Evolutionary conservation across 2,888 invertebrate genomes (phyloP).

Genomic region (Melangyna quadrimaculata): DNA sequence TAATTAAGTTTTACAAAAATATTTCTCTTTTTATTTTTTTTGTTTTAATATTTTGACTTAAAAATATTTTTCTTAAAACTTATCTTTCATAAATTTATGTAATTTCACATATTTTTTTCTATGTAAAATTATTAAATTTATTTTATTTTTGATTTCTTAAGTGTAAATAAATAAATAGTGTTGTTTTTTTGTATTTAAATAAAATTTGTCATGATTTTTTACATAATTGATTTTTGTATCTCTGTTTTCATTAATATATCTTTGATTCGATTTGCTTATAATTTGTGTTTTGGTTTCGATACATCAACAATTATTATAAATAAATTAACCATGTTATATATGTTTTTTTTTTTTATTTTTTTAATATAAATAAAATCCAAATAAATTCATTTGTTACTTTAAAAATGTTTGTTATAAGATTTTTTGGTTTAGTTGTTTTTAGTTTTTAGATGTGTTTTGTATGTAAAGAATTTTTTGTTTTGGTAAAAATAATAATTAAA

Average conservation of each 20-base stretch:
- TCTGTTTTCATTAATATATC: not conserved
- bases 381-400: conserved; percentile 64
- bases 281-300: conserved; percentile 47
- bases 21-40: conserved; percentile 31
- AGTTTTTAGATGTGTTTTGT: conserved; percentile 6
- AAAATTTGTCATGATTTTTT: conserved; percentile 64
- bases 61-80: conserved; percentile 55
- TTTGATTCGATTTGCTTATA: conserved; percentile 47
- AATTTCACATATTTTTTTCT: conserved; percentile 9
- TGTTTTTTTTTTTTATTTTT: not conserved
- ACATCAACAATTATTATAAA: conserved; percentile 53
- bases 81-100: not conserved
- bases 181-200: conserved; percentile 43
- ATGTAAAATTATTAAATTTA: not conserved
- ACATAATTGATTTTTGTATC: conserved; percentile 52
- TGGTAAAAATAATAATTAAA: conserved; percentile 38
- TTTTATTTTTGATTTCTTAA: conserved; percentile 32
- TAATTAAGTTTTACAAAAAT: conserved; percentile 56
- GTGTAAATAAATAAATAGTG: conserved; percentile 63
- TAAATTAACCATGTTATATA: conserved; percentile 21
- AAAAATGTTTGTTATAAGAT: conserved; percentile 4
- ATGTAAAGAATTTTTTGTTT: conserved; percentile 27
- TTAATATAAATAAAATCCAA: not conserved
- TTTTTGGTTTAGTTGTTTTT: conserved; percentile 67
- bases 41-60: not conserved